phyloP scores from a whole-genome alignment of 2,113 vertebrate species.

The Octodon degus region DNA sequence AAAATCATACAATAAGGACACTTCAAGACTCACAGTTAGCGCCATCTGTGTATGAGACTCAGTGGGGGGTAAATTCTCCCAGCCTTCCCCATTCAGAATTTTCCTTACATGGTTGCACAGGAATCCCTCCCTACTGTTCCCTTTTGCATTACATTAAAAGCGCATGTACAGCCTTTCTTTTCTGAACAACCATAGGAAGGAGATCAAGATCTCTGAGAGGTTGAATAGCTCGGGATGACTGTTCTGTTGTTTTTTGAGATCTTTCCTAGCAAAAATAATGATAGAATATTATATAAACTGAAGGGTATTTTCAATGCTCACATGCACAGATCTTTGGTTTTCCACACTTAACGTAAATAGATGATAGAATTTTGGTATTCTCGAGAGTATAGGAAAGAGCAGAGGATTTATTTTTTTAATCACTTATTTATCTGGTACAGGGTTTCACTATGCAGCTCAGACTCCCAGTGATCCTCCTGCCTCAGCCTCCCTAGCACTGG shows the following conservation, averaged over 20 bases:
- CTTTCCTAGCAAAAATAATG: background rate
- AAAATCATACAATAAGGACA: background rate
- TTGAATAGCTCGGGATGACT: background rate
- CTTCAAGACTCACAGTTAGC: background rate
- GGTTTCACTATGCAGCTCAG: too few species aligned
- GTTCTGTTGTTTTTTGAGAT: background rate
- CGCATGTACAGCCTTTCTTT: background rate
- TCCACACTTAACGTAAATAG: background rate
- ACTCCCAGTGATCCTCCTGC: too few species aligned
- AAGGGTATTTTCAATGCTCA: conserved; percentile 22
- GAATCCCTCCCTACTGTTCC: background rate
- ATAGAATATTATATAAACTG: background rate
- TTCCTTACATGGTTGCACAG: background rate
- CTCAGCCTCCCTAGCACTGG: too few species aligned
- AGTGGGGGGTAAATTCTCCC: background rate
- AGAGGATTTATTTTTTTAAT: background rate
- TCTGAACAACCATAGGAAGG: background rate
- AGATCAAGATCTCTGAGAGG: background rate
- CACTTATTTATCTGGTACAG: too few species aligned
- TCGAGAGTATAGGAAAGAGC: background rate
- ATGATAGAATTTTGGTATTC: background rate
- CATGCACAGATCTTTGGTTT: background rate
- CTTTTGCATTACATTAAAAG: background rate
- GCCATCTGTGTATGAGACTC: background rate
- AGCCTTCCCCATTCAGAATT: background rate